A percentile compares a stretch with the other conserved stretches of the same genome.
Evolutionary conservation across 2,113 vertebrate species (phyloP).

Genomic region (Atherinomorus stipes): DNA sequence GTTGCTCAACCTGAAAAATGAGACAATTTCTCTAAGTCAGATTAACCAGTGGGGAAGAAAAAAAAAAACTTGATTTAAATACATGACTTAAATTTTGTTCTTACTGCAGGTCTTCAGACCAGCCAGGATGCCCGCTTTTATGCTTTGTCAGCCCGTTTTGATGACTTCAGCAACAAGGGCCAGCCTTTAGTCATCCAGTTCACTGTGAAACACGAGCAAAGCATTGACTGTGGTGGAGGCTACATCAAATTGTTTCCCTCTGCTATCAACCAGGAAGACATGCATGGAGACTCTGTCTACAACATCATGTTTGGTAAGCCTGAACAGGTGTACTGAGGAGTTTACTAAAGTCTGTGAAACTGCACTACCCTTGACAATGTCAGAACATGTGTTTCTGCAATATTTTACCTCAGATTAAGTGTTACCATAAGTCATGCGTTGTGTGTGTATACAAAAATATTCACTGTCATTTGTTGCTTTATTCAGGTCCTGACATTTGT

Average conservation of each 20-base stretch:
- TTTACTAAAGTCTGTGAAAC: background rate
- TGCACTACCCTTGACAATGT: no score
- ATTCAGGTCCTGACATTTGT: constrained; percentile 89
- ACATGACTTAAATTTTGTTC: background rate
- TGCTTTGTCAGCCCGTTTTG: constrained; percentile 83
- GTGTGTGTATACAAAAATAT: background rate
- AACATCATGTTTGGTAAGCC: constrained; percentile 86
- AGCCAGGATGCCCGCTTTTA: constrained; percentile 86
- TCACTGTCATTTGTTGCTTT: background rate
- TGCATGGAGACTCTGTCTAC: constrained; percentile 85
- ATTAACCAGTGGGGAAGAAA: no score
- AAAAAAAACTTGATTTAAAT: background rate
- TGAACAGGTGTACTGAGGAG: background rate
- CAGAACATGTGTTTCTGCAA: no score
- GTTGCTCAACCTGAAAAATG: no score
- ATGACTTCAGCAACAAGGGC: constrained; percentile 84
- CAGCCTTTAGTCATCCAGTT: constrained; percentile 85
- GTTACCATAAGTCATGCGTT: background rate
- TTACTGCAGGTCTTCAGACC: constrained; percentile 82
- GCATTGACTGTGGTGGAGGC: constrained; percentile 85
- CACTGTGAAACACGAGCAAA: constrained; percentile 88
- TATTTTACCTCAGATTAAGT: background rate
- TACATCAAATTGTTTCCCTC: constrained; percentile 87
- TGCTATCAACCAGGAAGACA: constrained; percentile 82
- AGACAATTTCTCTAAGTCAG: no score